These are phyloP conservation scores for Sinocyclocheilus rhinocerous DNA, from an alignment of 2,113 vertebrate species.

Conservation along the genomic window DNA sequence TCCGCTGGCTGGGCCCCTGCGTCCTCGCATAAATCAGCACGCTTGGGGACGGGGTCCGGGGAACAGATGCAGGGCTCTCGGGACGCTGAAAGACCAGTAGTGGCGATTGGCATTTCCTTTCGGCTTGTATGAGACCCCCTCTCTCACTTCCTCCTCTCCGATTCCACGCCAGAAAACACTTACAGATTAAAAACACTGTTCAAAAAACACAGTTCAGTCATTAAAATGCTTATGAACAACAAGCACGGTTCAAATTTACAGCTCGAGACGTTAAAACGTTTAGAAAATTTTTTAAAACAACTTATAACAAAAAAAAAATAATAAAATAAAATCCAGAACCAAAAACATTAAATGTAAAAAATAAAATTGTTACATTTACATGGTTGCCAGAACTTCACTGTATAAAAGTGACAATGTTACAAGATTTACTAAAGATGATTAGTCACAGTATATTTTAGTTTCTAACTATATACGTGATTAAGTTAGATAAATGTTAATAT, in stretches of 20 bases:
- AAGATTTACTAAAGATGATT: too few species aligned
- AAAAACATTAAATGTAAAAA: neutral
- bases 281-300: neutral
- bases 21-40: slow-evolving; percentile 75
- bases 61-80: slow-evolving; percentile 78
- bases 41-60: slow-evolving; percentile 77
- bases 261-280: neutral
- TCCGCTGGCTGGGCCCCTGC: slow-evolving; percentile 72
- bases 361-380: too few species aligned
- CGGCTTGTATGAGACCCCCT: slow-evolving; percentile 61
- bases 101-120: slow-evolving; percentile 85
- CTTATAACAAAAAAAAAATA: too few species aligned
- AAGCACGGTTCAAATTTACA: neutral
- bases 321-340: neutral
- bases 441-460: too few species aligned
- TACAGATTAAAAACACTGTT: slow-evolving; percentile 4
- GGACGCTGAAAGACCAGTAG: slow-evolving; percentile 77
- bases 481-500: too few species aligned
- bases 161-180: slow-evolving; percentile 50
- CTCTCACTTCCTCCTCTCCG: slow-evolving; percentile 46
- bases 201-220: neutral
- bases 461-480: too few species aligned
- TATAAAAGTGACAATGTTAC: too few species aligned
- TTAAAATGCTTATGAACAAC: neutral
- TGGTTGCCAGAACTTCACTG: too few species aligned